These are phyloP conservation scores for Chiroxiphia lanceolata DNA, from an alignment of 2,797 vertebrate genomes.

Conservation along the genomic window DNA sequence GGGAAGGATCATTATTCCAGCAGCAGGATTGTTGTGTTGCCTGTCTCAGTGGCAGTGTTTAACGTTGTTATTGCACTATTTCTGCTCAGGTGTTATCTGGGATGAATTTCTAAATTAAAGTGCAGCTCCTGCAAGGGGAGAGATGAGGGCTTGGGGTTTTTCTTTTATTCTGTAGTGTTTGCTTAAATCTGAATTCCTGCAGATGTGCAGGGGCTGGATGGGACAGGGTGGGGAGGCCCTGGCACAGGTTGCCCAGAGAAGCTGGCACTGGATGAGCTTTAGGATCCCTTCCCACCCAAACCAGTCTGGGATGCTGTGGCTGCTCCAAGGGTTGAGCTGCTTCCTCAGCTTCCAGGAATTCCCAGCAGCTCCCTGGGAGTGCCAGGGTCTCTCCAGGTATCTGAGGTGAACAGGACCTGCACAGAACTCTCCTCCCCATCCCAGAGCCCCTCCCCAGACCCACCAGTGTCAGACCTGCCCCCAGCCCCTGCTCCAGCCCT, in stretches of 20 bases:
- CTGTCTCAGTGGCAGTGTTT: not conserved
- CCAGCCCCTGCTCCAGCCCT: not conserved
- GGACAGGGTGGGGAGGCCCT: not conserved
- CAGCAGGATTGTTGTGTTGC: not conserved
- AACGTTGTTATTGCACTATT: not conserved
- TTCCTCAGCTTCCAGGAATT: not conserved
- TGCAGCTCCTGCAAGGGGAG: not conserved
- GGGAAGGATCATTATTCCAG: not conserved
- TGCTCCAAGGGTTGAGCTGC: not conserved
- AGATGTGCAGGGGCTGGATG: not conserved
- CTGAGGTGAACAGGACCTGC: rapidly evolving
- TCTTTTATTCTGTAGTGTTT: not conserved
- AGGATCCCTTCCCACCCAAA: not conserved
- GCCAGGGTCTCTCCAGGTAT: not conserved
- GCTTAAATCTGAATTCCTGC: not conserved
- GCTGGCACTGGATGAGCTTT: not conserved
- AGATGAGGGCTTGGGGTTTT: not conserved
- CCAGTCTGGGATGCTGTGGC: not conserved
- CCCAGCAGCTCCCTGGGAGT: not conserved
- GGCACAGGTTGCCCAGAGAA: not conserved
- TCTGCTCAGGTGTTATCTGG: not conserved
- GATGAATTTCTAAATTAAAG: not conserved
- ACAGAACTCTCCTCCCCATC: too few species aligned
- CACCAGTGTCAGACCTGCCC: not conserved
- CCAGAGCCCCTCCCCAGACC: not conserved